Base-by-base conservation (phyloP, 2,797 vertebrate species). In the Sitta carolinensis region DNA sequence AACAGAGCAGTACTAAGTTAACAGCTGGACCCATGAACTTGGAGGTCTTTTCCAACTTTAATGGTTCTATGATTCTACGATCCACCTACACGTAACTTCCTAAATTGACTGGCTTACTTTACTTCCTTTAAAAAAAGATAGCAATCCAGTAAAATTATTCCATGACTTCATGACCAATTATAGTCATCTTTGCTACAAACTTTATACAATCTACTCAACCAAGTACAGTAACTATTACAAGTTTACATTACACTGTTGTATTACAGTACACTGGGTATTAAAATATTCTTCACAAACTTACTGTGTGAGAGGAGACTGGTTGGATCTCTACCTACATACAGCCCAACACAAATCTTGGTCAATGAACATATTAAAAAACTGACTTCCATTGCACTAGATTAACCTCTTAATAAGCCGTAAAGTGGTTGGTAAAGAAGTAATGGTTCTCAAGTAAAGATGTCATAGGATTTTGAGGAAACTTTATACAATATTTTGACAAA, bases 21-120 rank as follows among this genome's bases (percentile, higher is more conserved):
- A 34, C 36, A 78, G 30, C 1, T 48, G 42, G 32, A 36, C 8
- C 25, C 27, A 13, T 14, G 36, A 43, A 7, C 32, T 22, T 50
- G 13, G 58, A 54, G 11, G 9, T 50, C 13, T 42, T 68, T 75
- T 43, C 19, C 22, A 50, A 9, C 16, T 9, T 68, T 75, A 43
- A n/a, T 5, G 4, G 13, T 16, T 57, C 27, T 38, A n/a, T 16
- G 19, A 63, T n/a, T 50, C 27, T 29, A 50, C 0, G 0, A 29
- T 21, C 34, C 20, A 70, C 13, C 36, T 34, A 67, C 9, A 47
- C 0, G 0, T 13, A 67, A 50, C 15, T 72, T 84, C 21, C 55
- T 42, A 61, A 61, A 70, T 2, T 42, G 34, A 84, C 1, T 26
- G 7, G 18, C 12, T 70, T 43, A 59, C 13, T 67, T 57, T 32